These are phyloP conservation scores for Parotocinclus haroldoi DNA, from an alignment of 2,797 vertebrate genomes.

Conservation along the genomic window DNA sequence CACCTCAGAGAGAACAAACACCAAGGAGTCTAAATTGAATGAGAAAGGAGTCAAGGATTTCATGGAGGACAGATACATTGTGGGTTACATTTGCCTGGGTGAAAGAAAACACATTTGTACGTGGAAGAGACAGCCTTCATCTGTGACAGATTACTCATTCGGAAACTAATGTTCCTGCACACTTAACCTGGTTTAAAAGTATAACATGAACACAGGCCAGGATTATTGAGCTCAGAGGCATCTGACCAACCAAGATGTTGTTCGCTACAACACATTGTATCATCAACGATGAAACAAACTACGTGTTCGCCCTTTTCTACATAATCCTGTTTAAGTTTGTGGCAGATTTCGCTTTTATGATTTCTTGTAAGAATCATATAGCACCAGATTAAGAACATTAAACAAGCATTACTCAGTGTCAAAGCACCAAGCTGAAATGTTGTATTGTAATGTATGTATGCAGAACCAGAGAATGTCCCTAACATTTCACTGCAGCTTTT, in stretches of 20 bases:
- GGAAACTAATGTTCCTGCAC: slow-evolving; percentile 3
- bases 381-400: background rate
- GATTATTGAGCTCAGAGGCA: slow-evolving; percentile 19
- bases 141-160: too few relatives aligned
- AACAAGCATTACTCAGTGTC: slow-evolving; percentile 9
- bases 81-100: too few relatives aligned
- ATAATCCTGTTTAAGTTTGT: background rate
- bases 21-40: too few relatives aligned
- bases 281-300: slow-evolving; percentile 43
- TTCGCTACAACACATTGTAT: slow-evolving; percentile 34
- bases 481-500: background rate
- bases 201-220: background rate
- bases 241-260: slow-evolving; percentile 62
- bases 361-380: background rate
- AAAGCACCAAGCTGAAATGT: slow-evolving; percentile 25
- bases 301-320: slow-evolving; percentile 15
- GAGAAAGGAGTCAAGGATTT: too few relatives aligned
- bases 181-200: background rate
- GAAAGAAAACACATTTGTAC: too few relatives aligned
- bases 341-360: background rate
- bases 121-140: too few relatives aligned
- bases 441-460: background rate
- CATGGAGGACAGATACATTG: too few relatives aligned
- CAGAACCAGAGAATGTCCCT: slow-evolving; percentile 53
- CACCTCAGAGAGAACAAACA: too few relatives aligned